These are phyloP conservation scores for Felis catus DNA, from an alignment of 2,113 vertebrate species.

Conservation along the genomic window F.catus_Fca126_mat1.0 CM031415.1:194698001-194698500, in stretches of 20 bases:
- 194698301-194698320: neutral
- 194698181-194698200: rapidly evolving
- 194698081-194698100: neutral
- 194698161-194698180: neutral
- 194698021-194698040: neutral
- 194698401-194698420: neutral
- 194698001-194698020: neutral
- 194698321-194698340: neutral
- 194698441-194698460: neutral
- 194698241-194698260: neutral
- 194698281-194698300: neutral
- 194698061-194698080: neutral
- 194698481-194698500: neutral
- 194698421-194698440: neutral
- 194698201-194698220: neutral
- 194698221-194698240: neutral
- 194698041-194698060: neutral
- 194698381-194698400: neutral
- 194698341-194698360: neutral
- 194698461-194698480: neutral
- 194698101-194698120: neutral
- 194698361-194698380: neutral
- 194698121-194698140: neutral
- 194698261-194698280: neutral
- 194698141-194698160: neutral